Base-by-base conservation (phyloP, 2,888 invertebrate species). In the Seira sanloemensis region DNA sequence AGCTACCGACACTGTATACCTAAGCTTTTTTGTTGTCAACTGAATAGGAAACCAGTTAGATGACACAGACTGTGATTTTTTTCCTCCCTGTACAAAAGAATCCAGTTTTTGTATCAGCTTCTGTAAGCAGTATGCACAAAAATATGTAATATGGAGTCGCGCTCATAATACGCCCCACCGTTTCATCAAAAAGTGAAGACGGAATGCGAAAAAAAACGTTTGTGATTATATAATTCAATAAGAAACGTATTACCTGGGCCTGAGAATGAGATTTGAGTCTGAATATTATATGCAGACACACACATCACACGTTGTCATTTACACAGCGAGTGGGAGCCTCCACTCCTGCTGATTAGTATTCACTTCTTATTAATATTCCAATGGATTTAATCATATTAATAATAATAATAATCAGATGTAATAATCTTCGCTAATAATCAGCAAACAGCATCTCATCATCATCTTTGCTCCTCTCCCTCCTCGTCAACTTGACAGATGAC, bases 401-500 rank as follows among this genome's bases (percentile, higher is more conserved):
- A 4, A 37, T 37, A 4, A 37, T 12, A 4, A 37, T 58, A 58
- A 58, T 58, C 9, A 58, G 7, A 18, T 18, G 18, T 58, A 58
- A 58, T 58, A 58, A 58, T 58, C 58, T 58, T 58, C 18, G 5
- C n/a, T 58, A 58, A 58, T 58, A 58, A 58, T 58, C 58, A 58
- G 58, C 58, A 58, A 58, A 58, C 58, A 58, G 58, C 58, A 58
- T 58, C 58, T 37, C 37, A 37, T 37, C 37, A 37, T 37, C 37
- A 37, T 9, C 12, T 27, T 9, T 21, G 23, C 25, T 68, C 27
- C 4, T 26, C 21, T 26, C 25, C 68, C 16, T 46, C 71, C 27
- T 37, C 71, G 4, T 68, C 68, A 37, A 71, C 46, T 23, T 71
- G 71, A 71, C 71, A 71, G 27, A 16, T 71, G 71, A 71, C 71